phyloP scores from a whole-genome alignment of 2,113 vertebrate species.

The Hypomesus transpacificus region DNA sequence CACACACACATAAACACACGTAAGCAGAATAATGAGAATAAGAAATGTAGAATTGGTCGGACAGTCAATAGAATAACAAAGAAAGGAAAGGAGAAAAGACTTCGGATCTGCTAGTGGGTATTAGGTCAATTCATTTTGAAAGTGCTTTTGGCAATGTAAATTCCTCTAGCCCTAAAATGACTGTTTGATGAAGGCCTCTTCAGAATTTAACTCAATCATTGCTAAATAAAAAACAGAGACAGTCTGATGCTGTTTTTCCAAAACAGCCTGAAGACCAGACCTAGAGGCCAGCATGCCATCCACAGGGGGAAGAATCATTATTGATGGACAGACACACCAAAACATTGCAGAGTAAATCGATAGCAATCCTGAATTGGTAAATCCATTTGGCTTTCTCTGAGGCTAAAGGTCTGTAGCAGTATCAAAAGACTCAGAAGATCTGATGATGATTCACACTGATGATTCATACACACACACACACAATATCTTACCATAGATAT shows the following conservation, averaged over 20 bases:
- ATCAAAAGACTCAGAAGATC: not conserved
- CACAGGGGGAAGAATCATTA: slow-evolving; percentile 39
- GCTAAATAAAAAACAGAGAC: not conserved
- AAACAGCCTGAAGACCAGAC: slow-evolving; percentile 46
- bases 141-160: too few species aligned
- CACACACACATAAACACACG: not conserved
- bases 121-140: too few species aligned
- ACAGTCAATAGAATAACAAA: too few species aligned
- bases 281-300: slow-evolving; percentile 38
- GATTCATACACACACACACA: not conserved
- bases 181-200: too few species aligned
- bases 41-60: too few species aligned
- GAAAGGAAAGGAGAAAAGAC: too few species aligned
- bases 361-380: slow-evolving; percentile 53
- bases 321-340: slow-evolving; percentile 51
- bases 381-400: slow-evolving; percentile 64
- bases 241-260: not conserved
- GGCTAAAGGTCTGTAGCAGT: slow-evolving; percentile 9
- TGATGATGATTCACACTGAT: not conserved
- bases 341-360: slow-evolving; percentile 60
- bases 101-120: too few species aligned
- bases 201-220: too few species aligned
- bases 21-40: slow-evolving; percentile 3
- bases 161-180: too few species aligned
- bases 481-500: slow-evolving; percentile 86